Evolutionary conservation across 2,113 vertebrate genomes (phyloP).

Genomic region (Talpa occidentalis): DNA sequence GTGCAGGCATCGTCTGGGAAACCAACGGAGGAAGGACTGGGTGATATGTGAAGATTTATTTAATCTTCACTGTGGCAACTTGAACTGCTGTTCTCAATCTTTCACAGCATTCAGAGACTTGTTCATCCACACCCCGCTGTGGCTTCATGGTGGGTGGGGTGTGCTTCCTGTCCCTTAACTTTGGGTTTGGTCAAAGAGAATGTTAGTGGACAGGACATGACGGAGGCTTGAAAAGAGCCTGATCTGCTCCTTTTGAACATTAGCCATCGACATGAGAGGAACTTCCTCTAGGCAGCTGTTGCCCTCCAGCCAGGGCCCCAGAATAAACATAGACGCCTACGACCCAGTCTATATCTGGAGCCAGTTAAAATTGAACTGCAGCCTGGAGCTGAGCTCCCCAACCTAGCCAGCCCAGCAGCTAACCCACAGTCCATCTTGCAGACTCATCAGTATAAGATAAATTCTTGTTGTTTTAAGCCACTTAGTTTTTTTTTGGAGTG

Average conservation of each 20-base stretch:
- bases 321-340: not conserved
- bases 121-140: not conserved
- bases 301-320: not conserved
- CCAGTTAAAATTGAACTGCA: not conserved
- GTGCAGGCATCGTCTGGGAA: not conserved
- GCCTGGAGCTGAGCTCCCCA: not conserved
- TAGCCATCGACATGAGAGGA: not conserved
- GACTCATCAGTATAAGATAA: not conserved
- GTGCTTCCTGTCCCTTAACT: not conserved
- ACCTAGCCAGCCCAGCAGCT: not conserved
- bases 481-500: not conserved
- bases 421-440: not conserved
- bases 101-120: not conserved
- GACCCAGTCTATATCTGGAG: not conserved
- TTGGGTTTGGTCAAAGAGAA: slow-evolving; percentile 22
- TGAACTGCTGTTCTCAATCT: not conserved
- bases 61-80: not conserved
- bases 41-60: not conserved
- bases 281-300: not conserved
- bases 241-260: not conserved
- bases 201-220: not conserved
- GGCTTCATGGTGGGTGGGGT: not conserved
- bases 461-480: slow-evolving; percentile 14
- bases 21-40: not conserved
- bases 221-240: not conserved